Conservation (phyloP, 2,888 invertebrate genomes). For the Eucera pruinosa region DNA sequence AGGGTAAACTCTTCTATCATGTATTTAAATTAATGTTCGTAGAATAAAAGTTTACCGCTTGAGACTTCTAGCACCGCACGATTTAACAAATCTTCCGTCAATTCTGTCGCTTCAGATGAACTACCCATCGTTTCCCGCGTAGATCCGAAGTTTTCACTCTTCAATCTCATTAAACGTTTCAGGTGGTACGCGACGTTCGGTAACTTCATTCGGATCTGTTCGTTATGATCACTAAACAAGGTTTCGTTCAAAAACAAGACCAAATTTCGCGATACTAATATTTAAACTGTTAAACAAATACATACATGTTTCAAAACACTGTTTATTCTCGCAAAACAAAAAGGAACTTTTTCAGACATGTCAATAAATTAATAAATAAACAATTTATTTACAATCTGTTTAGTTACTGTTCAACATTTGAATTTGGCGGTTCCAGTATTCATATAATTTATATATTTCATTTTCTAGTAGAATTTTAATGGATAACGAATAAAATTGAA, state of each 20-base stretch:
- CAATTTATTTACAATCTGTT: no score
- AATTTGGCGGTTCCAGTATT: neutral
- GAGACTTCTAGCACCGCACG: conserved; percentile 3
- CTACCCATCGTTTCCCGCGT: conserved; percentile 16
- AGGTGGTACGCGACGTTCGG: conserved; percentile 70
- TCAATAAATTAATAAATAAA: no score
- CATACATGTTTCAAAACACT: neutral
- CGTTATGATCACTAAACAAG: conserved; percentile 47
- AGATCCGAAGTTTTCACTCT: conserved; percentile 27
- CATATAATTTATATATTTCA: neutral
- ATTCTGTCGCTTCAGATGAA: conserved; percentile 9
- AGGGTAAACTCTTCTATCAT: neutral
- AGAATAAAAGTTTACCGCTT: conserved; percentile 33
- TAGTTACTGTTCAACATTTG: neutral
- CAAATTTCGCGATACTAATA: conserved; percentile 10
- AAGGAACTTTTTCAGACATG: no score
- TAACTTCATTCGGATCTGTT: conserved; percentile 73
- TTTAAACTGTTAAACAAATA: conserved; percentile 13
- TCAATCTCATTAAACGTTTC: conserved; percentile 71
- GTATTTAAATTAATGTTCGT: neutral
- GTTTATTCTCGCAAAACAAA: neutral
- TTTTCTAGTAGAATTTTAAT: neutral
- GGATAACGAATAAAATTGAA: neutral
- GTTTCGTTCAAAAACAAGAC: conserved; percentile 28
- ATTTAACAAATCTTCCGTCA: conserved; percentile 31